Base-by-base conservation (phyloP, 2,888 invertebrate genomes). In the Malthinus flaveolus region DNA sequence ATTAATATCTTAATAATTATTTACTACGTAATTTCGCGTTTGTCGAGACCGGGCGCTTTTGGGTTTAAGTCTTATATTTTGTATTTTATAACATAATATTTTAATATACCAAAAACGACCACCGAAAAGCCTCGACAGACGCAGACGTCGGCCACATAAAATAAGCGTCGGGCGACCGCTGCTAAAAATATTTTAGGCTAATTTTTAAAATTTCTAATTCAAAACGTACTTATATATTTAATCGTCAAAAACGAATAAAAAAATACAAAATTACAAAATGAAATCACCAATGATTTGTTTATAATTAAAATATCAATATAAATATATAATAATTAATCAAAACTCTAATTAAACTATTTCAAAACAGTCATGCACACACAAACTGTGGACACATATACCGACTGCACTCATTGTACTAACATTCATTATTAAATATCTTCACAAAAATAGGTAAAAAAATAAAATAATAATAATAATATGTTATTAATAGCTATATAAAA, bases 361-460 rank as follows among this genome's bases (percentile, higher is more conserved):
- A 75, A 23, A 78, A 77, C 76, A 78, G 77, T 78, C 78, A 78
- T 76, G 74, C 77, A 74, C 75, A 75, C 77, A 75, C 77, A 75
- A 73, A 71, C 64, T 65, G 64, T 64, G 64, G 53, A 66, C 59
- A 62, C 60, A 64, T 23, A 23, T 64, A 64, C 63, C 65, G 64
- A 64, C 63, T 66, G 64, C 61, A 62, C 61, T 75, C 75, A 62
- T 77, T 77, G 79, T 79, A 79, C 78, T 79, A 79, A 79, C 78
- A 78, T 79, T 77, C 74, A 78, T 78, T 77, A 71, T 78, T 78
- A 79, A 79, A 79, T 78, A 79, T 79, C 78, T 79, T 73, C 78
- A 78, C 78, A 79, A 79, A 79, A 79, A 79, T 78, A 79, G 77
- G 78, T 79, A 79, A 79, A 79, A 79, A 79, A 79, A 79, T 79